A percentile compares a stretch with the other conserved stretches of the same genome.
Evolutionary conservation across 2,113 vertebrate genomes (phyloP).

Genomic region (Thalassoma bifasciatum): DNA sequence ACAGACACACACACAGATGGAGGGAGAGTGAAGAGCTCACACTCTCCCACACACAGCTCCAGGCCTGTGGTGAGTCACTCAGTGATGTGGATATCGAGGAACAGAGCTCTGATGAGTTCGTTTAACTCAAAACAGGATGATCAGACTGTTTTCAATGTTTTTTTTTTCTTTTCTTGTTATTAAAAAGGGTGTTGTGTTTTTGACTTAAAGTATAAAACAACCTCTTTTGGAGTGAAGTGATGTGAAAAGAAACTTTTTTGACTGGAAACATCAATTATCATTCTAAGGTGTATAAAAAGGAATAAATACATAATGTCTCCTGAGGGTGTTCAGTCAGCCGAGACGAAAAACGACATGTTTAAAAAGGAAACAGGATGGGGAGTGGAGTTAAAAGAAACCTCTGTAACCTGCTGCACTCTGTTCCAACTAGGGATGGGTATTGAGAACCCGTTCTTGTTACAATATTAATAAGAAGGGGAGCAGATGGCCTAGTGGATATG

Average conservation of each 20-base stretch:
- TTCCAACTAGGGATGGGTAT: no score
- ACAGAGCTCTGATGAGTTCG: slow-evolving; percentile 10
- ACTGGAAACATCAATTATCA: background rate
- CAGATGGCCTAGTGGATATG: no score
- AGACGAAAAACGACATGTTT: background rate
- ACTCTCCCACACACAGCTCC: slow-evolving; percentile 61
- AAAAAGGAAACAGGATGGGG: background rate
- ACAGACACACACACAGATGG: background rate
- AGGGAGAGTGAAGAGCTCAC: slow-evolving; percentile 48
- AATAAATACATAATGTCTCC: no score
- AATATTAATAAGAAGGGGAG: no score
- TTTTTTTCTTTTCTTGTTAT: no score
- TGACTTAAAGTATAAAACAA: background rate
- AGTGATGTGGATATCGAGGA: slow-evolving; percentile 40
- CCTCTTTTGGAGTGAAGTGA: background rate
- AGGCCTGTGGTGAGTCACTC: slow-evolving; percentile 60
- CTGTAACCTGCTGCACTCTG: background rate
- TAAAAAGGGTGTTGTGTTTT: background rate
- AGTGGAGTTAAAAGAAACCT: background rate
- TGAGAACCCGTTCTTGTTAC: no score
- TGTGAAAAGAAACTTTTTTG: background rate
- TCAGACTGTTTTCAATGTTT: background rate
- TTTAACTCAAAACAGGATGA: slow-evolving; percentile 14
- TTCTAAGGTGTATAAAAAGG: background rate
- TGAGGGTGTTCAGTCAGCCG: no score